Evolutionary conservation across 2,888 invertebrate species (phyloP).

Genomic region (Tenthredo mesomela): DNA sequence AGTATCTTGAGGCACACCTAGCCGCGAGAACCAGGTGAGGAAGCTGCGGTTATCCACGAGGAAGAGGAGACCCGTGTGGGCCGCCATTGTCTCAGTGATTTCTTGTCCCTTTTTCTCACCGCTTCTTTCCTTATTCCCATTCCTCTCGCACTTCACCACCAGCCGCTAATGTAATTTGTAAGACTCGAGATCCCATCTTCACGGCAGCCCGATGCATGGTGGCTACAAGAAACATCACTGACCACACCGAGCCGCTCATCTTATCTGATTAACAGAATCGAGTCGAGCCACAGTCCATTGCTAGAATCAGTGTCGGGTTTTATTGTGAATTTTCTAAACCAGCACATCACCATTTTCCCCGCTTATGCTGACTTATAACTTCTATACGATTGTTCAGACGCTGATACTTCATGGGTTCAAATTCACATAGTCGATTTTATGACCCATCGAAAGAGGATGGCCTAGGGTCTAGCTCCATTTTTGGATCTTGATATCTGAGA

Average conservation of each 20-base stretch:
- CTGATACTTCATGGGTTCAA: neutral
- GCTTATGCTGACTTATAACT: neutral
- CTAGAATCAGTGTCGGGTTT: neutral
- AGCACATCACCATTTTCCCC: neutral
- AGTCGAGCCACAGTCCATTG: neutral
- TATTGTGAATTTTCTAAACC: neutral
- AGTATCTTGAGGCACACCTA: conserved; percentile 10
- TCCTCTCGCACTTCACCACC: conserved; percentile 38
- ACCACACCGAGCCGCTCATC: conserved; percentile 24
- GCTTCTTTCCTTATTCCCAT: neutral
- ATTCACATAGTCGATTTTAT: neutral
- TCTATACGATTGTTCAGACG: neutral
- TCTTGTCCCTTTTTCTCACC: neutral
- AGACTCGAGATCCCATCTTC: conserved; percentile 50
- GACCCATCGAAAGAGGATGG: neutral
- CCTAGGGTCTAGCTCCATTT: conserved; percentile 19
- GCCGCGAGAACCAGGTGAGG: neutral
- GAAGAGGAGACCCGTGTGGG: conserved; percentile 28
- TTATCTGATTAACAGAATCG: conserved; percentile 45
- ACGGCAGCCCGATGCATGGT: conserved; percentile 15
- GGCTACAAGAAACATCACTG: conserved; percentile 20
- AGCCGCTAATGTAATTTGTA: conserved; percentile 40
- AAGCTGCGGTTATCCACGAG: conserved; percentile 18
- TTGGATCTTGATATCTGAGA: conserved; percentile 16
- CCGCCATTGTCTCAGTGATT: conserved; percentile 46